These are phyloP conservation scores for Callyntrura guangdongensis DNA, from an alignment of 2,888 invertebrate species.

Conservation along the genomic window DNA sequence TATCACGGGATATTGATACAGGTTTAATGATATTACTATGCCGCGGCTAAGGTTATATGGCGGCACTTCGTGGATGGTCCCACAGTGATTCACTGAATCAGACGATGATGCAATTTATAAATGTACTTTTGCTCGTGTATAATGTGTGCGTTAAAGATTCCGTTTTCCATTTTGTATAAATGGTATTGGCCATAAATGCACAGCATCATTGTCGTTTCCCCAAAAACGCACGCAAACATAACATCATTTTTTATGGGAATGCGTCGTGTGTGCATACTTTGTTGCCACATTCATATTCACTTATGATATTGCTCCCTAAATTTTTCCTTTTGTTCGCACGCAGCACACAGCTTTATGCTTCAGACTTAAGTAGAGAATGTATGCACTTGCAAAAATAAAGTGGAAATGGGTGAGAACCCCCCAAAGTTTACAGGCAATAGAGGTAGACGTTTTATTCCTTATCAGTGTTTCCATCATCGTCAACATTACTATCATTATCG, in stretches of 20 bases:
- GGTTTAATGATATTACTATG: no score
- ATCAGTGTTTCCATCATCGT: conserved; percentile 39
- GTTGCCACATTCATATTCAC: background rate
- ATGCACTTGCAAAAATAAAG: conserved; percentile 35
- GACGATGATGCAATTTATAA: conserved; percentile 3
- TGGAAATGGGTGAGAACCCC: background rate
- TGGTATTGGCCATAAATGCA: background rate
- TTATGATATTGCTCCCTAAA: background rate
- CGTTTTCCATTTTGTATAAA: background rate
- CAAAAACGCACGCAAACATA: conserved; percentile 39
- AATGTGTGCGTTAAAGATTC: background rate
- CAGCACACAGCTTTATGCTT: background rate
- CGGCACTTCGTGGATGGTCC: background rate
- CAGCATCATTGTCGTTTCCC: background rate
- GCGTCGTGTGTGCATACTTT: background rate
- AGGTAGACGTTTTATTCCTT: background rate
- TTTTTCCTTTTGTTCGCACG: conserved; percentile 5
- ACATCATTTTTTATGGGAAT: conserved; percentile 45
- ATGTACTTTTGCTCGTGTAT: background rate
- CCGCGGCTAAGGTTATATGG: no score
- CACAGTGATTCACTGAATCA: conserved; percentile 2
- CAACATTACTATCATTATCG: background rate
- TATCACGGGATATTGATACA: no score
- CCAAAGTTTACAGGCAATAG: background rate
- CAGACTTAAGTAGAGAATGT: no score